These are phyloP conservation scores for Chymomyza caudatula DNA, from an alignment of 2,888 invertebrate genomes.

Conservation along the genomic window DNA sequence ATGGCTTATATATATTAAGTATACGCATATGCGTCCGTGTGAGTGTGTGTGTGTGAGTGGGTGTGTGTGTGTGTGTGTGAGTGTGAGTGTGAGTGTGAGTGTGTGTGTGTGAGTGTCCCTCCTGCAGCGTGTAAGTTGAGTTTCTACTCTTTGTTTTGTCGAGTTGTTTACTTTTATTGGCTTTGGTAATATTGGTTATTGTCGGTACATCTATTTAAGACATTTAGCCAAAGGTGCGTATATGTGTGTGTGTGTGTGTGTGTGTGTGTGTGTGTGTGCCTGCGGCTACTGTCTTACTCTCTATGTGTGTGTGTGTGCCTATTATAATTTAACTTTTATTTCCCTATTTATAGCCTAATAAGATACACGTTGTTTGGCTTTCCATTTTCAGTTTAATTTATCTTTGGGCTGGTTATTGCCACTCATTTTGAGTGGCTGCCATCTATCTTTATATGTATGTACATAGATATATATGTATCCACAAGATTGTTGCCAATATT, in stretches of 20 bases:
- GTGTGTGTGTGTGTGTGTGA: conserved; percentile 27
- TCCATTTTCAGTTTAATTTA: conserved; percentile 38
- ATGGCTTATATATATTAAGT: conserved; percentile 1
- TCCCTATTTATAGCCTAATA: conserved; percentile 66
- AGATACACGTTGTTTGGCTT: conserved; percentile 38
- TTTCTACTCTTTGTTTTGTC: conserved; percentile 39
- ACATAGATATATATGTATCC: too few relatives aligned
- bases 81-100: conserved; percentile 11
- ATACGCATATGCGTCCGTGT: not conserved
- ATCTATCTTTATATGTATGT: too few relatives aligned
- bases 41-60: conserved; percentile 8
- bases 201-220: conserved; percentile 15
- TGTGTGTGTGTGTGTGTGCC: conserved; percentile 10
- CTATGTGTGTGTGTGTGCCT: conserved; percentile 30
- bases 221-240: conserved; percentile 33
- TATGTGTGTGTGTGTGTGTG: conserved; percentile 5
- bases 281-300: not conserved
- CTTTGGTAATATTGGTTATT: conserved; percentile 66
- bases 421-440: conserved; percentile 44
- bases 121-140: conserved; percentile 13
- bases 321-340: conserved; percentile 67
- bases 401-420: conserved; percentile 33
- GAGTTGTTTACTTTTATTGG: conserved; percentile 67
- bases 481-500: not conserved
- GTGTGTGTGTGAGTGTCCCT: conserved; percentile 27